Conservation (phyloP, 30 jellyfish, hydroid and myxozoan species). For the Hydractinia echinata region DNA sequence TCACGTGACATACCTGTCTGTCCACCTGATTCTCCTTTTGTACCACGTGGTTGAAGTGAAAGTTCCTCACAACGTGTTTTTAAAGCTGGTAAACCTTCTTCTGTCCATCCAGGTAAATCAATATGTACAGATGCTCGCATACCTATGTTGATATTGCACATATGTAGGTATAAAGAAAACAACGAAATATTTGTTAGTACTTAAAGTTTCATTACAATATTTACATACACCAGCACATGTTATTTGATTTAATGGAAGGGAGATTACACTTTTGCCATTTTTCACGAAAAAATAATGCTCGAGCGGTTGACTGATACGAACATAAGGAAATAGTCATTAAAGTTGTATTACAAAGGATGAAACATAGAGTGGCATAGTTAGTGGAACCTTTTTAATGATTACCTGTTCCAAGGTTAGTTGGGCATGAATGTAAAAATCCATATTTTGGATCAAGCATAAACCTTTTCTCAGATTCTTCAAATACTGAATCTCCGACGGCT, state of each 20-base stretch:
- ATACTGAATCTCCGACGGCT: constrained; percentile 18
- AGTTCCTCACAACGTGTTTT: not conserved
- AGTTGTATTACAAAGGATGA: too few relatives aligned
- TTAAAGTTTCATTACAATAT: too few relatives aligned
- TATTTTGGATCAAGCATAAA: constrained; percentile 4
- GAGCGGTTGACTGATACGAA: too few relatives aligned
- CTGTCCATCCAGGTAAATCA: constrained; percentile 23
- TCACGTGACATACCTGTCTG: not conserved
- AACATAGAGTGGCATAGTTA: too few relatives aligned
- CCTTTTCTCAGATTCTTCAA: not conserved
- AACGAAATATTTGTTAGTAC: too few relatives aligned
- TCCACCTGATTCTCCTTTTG: constrained; percentile 24
- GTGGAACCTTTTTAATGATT: not conserved
- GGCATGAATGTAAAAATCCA: constrained; percentile 22
- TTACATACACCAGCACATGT: too few relatives aligned
- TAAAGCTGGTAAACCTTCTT: constrained; percentile 13
- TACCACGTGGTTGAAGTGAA: constrained; percentile 27
- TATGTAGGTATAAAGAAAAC: too few relatives aligned
- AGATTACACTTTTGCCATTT: too few relatives aligned
- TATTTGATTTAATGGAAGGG: too few relatives aligned
- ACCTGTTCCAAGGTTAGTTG: constrained; percentile 38
- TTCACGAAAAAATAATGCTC: too few relatives aligned
- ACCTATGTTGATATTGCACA: not conserved
- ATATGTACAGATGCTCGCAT: constrained; percentile 34
- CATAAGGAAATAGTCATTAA: too few relatives aligned